These are phyloP conservation scores for Chloropsis cyanopogon DNA, from an alignment of 2,113 vertebrate genomes.

Conservation along the genomic window DNA sequence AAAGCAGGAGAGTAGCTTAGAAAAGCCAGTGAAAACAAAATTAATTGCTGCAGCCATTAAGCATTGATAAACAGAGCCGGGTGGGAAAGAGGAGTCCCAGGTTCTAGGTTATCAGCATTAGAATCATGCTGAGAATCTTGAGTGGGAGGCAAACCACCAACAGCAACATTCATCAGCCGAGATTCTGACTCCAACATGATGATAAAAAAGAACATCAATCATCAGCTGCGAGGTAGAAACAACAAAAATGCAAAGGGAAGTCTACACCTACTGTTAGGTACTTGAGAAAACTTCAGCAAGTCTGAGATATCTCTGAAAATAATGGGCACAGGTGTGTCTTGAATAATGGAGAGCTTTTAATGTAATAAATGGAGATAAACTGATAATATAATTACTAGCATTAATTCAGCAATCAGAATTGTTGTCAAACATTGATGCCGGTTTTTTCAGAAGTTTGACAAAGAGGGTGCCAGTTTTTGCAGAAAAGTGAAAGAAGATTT, in stretches of 20 bases:
- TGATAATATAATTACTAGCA: neutral
- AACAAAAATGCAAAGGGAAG: neutral
- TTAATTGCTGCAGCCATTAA: neutral
- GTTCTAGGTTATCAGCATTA: neutral
- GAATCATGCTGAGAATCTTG: neutral
- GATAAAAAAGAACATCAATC: neutral
- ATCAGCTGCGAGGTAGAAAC: neutral
- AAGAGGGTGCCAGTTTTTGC: neutral
- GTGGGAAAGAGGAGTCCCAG: neutral
- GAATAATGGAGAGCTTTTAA: neutral
- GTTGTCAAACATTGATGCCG: neutral
- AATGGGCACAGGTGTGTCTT: neutral
- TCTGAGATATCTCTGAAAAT: neutral
- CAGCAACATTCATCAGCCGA: neutral
- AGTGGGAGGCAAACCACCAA: neutral
- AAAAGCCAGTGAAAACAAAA: neutral
- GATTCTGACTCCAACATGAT: neutral
- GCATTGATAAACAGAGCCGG: neutral
- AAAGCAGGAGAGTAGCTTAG: neutral
- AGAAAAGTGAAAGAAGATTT: neutral
- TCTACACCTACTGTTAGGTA: neutral
- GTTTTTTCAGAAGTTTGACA: neutral
- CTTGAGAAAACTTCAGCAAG: neutral
- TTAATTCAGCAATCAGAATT: neutral
- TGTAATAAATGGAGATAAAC: neutral